A percentile compares a stretch with the other conserved stretches of the same genome.
These are phyloP conservation scores for Morpho helenor DNA, from an alignment of 2,888 invertebrate species.

Conservation along the genomic window DNA sequence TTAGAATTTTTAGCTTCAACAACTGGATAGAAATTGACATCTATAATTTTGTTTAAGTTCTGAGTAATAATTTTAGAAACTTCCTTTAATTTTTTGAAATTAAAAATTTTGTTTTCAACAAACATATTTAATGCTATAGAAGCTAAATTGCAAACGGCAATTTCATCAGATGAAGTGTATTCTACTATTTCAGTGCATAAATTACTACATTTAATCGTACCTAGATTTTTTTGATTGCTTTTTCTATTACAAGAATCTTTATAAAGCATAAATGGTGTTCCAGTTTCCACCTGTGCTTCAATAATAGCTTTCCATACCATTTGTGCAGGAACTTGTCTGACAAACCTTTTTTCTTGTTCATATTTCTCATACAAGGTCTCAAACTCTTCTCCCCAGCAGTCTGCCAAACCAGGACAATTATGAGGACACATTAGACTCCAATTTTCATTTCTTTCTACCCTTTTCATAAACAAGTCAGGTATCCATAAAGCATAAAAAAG, in stretches of 20 bases:
- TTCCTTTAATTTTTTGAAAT: constrained; percentile 91
- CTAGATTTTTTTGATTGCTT: constrained; percentile 98
- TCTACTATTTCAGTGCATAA: constrained; percentile 99
- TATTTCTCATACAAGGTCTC: constrained; percentile 92
- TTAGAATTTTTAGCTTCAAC: constrained; percentile 93
- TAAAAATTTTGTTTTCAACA: constrained; percentile 89
- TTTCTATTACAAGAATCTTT: constrained; percentile 98
- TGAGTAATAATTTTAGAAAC: constrained; percentile 93
- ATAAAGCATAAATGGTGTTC: constrained; percentile 98
- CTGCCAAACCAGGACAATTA: constrained; percentile 92
- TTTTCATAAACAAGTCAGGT: constrained; percentile 98
- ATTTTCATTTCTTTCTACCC: constrained; percentile 88
- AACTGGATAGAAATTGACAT: constrained; percentile 97
- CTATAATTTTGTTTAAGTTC: constrained; percentile 98
- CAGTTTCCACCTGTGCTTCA: constrained; percentile 97
- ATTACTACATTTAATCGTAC: constrained; percentile 98
- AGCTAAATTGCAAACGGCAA: constrained; percentile 98
- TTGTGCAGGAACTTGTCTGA: constrained; percentile 88
- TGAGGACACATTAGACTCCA: constrained; percentile 99
- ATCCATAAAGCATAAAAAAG: constrained; percentile 99
- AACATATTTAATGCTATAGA: constrained; percentile 98
- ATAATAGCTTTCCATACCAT: constrained; percentile 96
- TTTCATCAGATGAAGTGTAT: constrained; percentile 94
- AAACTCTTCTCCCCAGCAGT: constrained; percentile 97
- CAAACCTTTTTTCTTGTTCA: constrained; percentile 87